A percentile compares a stretch with the other conserved stretches of the same genome.
Conservation (phyloP, 2,113 vertebrate species). For the Serinus canaria region DNA sequence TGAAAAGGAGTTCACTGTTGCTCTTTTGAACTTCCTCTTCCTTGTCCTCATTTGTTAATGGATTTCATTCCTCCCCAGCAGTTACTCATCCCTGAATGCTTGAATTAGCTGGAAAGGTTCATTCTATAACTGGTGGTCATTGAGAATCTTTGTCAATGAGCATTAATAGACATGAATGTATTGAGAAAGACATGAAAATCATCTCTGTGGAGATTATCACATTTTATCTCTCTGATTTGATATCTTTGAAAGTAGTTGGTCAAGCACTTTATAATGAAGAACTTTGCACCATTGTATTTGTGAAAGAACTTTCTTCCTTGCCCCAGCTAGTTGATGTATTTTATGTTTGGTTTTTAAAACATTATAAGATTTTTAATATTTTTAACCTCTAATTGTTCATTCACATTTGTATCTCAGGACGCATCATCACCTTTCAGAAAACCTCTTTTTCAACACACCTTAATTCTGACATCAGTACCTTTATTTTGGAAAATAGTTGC, state of each 20-base stretch:
- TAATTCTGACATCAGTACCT: not conserved
- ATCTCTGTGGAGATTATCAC: not conserved
- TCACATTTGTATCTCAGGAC: not conserved
- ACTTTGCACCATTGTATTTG: not conserved
- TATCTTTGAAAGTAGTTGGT: not conserved
- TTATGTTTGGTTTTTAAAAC: not conserved
- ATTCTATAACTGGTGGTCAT: not conserved
- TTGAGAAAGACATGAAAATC: not conserved
- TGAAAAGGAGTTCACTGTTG: not conserved
- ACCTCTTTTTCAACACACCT: not conserved
- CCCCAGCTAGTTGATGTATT: not conserved
- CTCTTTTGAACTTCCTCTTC: not conserved
- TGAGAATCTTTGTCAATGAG: not conserved
- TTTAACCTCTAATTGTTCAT: not conserved
- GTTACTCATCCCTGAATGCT: not conserved
- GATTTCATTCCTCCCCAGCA: not conserved
- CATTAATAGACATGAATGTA: not conserved
- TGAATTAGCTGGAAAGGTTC: not conserved
- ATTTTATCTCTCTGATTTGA: not conserved
- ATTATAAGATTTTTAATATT: not conserved
- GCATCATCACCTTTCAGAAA: not conserved
- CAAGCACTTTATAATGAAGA: not conserved
- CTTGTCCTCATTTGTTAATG: not conserved
- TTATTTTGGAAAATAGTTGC: conserved; percentile 17
- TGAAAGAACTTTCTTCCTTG: not conserved